phyloP scores from a whole-genome alignment of 2,888 invertebrate species.

The Epirrita christyi region DNA sequence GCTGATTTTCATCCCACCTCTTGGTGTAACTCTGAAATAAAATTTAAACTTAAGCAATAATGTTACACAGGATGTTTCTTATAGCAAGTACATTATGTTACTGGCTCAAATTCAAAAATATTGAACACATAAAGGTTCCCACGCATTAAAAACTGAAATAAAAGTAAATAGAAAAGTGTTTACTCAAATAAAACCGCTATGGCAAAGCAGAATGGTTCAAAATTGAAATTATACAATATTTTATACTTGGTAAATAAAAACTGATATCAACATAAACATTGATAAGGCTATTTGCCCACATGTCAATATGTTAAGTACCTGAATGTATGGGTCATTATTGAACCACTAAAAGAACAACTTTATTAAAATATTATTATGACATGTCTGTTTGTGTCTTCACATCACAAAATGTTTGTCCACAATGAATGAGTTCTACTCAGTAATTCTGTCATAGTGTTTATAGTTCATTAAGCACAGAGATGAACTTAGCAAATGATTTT shows the following conservation, averaged over 20 bases:
- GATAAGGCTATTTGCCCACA: slow-evolving; percentile 50
- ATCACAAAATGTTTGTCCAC: slow-evolving; percentile 32
- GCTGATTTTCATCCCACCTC: slow-evolving; percentile 85
- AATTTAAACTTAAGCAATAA: neutral
- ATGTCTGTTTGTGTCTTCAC: slow-evolving; percentile 31
- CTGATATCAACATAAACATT: slow-evolving; percentile 27
- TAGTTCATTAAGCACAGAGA: slow-evolving; percentile 17
- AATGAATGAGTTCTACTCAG: slow-evolving; percentile 42
- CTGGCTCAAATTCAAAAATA: slow-evolving; percentile 8
- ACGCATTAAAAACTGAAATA: slow-evolving; percentile 31
- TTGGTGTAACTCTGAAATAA: slow-evolving; percentile 72
- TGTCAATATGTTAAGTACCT: slow-evolving; percentile 36
- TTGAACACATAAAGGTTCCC: slow-evolving; percentile 40
- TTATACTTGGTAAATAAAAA: slow-evolving; percentile 26
- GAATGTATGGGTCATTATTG: slow-evolving; percentile 30
- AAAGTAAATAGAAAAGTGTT: neutral
- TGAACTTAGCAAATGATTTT: slow-evolving; percentile 17
- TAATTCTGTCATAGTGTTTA: slow-evolving; percentile 18
- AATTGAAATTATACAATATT: neutral
- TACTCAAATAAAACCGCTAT: neutral
- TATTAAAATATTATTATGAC: slow-evolving; percentile 1
- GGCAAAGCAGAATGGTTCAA: neutral
- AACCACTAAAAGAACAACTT: neutral
- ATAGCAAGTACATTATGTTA: slow-evolving; percentile 8
- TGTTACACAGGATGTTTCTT: neutral